These are phyloP conservation scores for Timema cristinae DNA, from an alignment of 2,888 invertebrate genomes.

Conservation along the genomic window DNA sequence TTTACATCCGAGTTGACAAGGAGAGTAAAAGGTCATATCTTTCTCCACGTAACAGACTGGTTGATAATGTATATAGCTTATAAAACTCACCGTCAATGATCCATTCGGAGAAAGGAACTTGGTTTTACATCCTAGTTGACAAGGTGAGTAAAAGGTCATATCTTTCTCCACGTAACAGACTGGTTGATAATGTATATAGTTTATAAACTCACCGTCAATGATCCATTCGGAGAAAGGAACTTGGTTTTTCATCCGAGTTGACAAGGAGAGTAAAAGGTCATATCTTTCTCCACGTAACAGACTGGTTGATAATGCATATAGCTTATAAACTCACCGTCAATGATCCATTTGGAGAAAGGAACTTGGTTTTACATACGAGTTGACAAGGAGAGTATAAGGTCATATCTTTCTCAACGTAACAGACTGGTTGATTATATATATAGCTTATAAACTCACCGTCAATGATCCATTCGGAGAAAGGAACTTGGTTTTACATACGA, in stretches of 20 bases:
- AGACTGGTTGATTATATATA: conserved; percentile 65
- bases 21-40: too few relatives aligned
- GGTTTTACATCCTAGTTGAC: conserved; percentile 64
- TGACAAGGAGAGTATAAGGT: conserved; percentile 71
- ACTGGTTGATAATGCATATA: neutral
- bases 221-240: too few relatives aligned
- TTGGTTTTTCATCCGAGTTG: too few relatives aligned
- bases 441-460: too few relatives aligned
- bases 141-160: conserved; percentile 65
- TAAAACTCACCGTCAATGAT: conserved; percentile 25
- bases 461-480: too few relatives aligned
- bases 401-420: conserved; percentile 51
- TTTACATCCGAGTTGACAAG: too few relatives aligned
- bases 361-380: conserved; percentile 56
- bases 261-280: too few relatives aligned
- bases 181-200: too few relatives aligned
- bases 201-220: too few relatives aligned
- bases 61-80: neutral
- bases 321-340: conserved; percentile 21
- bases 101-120: conserved; percentile 36
- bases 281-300: too few relatives aligned
- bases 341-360: conserved; percentile 35
- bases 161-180: conserved; percentile 56
- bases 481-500: too few relatives aligned
- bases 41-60: neutral